Evolutionary conservation across 1,140 invertebrate genomes (phyloP).

Genomic region (Oryctes rhinoceros): DNA sequence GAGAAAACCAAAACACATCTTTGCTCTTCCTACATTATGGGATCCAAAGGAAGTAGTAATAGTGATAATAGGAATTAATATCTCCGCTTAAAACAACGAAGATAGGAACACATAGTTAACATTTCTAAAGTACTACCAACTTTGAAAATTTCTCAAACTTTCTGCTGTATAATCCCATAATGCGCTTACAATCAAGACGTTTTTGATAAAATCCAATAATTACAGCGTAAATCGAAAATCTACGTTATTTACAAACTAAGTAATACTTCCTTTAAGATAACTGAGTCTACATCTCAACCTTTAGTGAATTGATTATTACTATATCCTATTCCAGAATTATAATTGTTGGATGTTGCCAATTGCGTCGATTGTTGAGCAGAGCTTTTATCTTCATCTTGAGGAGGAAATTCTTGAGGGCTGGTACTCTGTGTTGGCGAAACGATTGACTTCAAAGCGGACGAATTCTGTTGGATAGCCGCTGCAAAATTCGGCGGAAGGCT

Average conservation of each 20-base stretch:
- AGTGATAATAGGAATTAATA: too few relatives aligned
- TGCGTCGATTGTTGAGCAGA: neutral
- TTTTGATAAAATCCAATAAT: too few relatives aligned
- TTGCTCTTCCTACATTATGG: too few relatives aligned
- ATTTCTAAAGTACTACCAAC: neutral
- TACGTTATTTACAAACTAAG: constrained; percentile 10
- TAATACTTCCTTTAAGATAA: neutral
- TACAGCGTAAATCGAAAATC: neutral
- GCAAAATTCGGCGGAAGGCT: neutral
- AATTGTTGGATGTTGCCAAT: neutral
- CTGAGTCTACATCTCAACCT: neutral
- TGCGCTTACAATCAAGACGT: too few relatives aligned
- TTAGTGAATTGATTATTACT: constrained; percentile 14
- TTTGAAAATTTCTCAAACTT: too few relatives aligned
- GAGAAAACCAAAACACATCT: too few relatives aligned
- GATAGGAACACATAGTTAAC: neutral
- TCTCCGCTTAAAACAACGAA: neutral
- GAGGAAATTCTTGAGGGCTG: neutral
- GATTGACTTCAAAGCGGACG: neutral
- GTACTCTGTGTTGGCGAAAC: neutral
- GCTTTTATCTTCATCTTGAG: neutral
- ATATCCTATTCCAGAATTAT: neutral
- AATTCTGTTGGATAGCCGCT: neutral
- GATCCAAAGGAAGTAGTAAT: too few relatives aligned
- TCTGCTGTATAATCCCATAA: too few relatives aligned